Evolutionary conservation across 2,797 vertebrate genomes (phyloP).

Genomic region (Enteromius viviparus): DNA sequence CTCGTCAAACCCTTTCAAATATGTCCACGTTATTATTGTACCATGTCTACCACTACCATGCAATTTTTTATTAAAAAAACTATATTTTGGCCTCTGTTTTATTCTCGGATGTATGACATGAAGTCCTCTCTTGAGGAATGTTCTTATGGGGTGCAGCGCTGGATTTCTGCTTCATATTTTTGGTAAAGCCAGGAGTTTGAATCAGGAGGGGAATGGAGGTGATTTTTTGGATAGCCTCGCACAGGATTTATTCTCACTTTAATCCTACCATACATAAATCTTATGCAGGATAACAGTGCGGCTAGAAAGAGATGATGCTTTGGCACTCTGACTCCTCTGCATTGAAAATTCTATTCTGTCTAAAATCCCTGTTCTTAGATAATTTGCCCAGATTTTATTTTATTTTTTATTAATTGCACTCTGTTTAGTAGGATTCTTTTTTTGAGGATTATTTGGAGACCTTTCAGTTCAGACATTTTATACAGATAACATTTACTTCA

Average conservation of each 20-base stretch:
- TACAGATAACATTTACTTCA: constrained; percentile 26
- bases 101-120: constrained; percentile 15
- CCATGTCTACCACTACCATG: background rate
- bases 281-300: constrained; percentile 17
- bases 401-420: background rate
- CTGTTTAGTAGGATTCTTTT: background rate
- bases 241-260: constrained; percentile 42
- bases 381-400: background rate
- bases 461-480: constrained; percentile 3
- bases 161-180: constrained; percentile 11
- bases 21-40: background rate
- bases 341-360: background rate
- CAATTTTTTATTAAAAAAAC: background rate
- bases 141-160: constrained; percentile 1
- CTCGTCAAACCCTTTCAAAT: background rate
- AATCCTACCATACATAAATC: constrained; percentile 41
- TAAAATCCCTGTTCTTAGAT: constrained; percentile 28
- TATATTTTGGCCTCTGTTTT: background rate
- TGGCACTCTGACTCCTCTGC: background rate
- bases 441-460: constrained; percentile 13
- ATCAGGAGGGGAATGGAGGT: constrained; percentile 1
- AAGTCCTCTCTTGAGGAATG: constrained; percentile 49
- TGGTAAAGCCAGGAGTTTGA: constrained; percentile 8
- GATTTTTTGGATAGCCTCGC: constrained; percentile 27
- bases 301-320: constrained; percentile 8